Evolutionary conservation across 2,797 vertebrate genomes (phyloP), one percentile per base, ranked within the genome.

Genomic region (Tenualosa ilisha): DNA sequence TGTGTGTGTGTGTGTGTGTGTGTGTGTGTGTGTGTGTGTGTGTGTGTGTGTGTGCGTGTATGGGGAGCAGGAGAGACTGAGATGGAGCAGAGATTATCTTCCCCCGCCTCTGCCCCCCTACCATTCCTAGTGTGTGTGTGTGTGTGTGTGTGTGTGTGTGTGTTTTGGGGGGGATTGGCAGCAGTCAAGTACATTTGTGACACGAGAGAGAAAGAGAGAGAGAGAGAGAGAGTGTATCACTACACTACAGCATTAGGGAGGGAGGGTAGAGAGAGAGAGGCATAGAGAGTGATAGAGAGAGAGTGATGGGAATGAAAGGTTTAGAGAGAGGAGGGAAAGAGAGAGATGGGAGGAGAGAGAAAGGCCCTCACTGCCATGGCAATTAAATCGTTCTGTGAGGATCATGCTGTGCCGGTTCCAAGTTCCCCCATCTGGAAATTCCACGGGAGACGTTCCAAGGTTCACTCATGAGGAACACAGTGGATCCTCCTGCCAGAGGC

Each of bases 351-450:
- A 9, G n/a, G 22, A 24, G 61, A 24, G 24, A 24, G 22, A 22
- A 15, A 31, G 24, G 63, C 11, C 26, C 24, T 9, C 26, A 9
- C 31, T 2, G 24, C 63, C 63, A 31, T 31, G 9, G 63, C 63
- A 68, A 68, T 68, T 31, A 68, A 12, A 68, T 6, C 11, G 63
- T 68, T 68, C 63, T 24, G 63, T 68, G 63, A 68, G 63, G 26
- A 31, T 68, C 63, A 68, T 9, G 63, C 63, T 12, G 63, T 13
- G 63, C 26, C 9, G 8, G 26, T 68, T 31, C 9, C 24, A 68
- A 31, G 24, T 68, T 68, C 63, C 63, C 31, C 31, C 65, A 72
- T 72, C 65, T 72, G 65, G 31, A 72, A 72, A 72, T 72, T 72
- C 65, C 65, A 72, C 31, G 31, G 65, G 65, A 72, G 31, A 13